A percentile compares a stretch with the other conserved stretches of the same genome.
phyloP scores from a whole-genome alignment of 2,113 vertebrate genomes.

The Vombatus ursinus region DNA sequence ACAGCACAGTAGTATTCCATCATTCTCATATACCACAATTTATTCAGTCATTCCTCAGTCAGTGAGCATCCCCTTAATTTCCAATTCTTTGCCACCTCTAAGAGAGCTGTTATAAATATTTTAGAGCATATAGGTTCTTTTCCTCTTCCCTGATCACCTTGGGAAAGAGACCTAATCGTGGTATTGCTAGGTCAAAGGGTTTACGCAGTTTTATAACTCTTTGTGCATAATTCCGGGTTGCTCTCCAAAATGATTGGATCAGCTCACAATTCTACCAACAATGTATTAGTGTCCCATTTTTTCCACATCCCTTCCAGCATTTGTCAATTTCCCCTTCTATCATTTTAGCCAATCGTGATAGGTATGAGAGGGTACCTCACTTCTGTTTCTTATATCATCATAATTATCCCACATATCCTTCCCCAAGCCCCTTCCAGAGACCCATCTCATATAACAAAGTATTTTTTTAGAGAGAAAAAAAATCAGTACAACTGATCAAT shows the following conservation, averaged over 20 bases:
- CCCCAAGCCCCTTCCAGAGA: no score
- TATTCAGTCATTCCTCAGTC: background rate
- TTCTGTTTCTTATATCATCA: background rate
- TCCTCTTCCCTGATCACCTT: background rate
- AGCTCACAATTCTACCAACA: background rate
- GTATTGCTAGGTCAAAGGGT: background rate
- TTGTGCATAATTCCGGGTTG: background rate
- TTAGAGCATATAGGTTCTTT: background rate
- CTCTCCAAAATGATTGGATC: background rate
- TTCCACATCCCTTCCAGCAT: background rate
- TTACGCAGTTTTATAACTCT: background rate
- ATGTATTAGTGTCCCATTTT: background rate
- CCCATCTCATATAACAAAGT: background rate
- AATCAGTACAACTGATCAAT: background rate
- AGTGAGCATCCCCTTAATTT: background rate
- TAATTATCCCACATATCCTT: background rate
- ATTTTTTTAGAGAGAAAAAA: background rate
- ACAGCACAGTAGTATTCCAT: background rate
- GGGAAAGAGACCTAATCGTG: background rate
- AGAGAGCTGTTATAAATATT: background rate
- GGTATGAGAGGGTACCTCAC: background rate
- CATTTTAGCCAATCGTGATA: background rate
- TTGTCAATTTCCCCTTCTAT: no score
- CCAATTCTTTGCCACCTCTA: background rate
- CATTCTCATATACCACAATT: no score